Evolutionary conservation across 2,797 vertebrate genomes (phyloP), one percentile per base, ranked within the genome.

Genomic region (Spheniscus humboldti): DNA sequence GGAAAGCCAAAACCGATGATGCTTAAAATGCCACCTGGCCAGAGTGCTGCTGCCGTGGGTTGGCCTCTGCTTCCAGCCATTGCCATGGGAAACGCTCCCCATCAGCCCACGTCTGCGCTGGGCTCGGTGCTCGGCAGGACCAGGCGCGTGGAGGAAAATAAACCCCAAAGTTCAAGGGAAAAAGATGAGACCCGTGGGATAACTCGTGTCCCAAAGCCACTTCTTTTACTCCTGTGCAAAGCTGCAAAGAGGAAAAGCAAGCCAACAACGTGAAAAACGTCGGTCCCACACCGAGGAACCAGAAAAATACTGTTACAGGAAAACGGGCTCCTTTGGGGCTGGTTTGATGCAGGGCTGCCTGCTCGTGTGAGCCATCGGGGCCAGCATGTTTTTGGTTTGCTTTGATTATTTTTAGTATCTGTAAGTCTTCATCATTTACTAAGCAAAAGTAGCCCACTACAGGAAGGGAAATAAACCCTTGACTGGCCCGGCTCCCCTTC

Each of bases 241-340:
- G 18, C 43, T 35, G 39, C 11, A 3, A 62, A 74, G 53, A 48
- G 43, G 16, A 55, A 39, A 31, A 37, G 43, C 17, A 13, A 88
- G 15, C 6, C 20, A 25, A 41, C 33, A 19, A 3, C 0, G 4
- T 13, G 41, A 50, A 72, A 80, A 66, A 22, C 68, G 47, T 56
- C 7, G 0, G 19, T 35, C 7, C 33, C 4, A 1, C 20, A 17
- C 0, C 3, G 7, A 47, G n/a, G 37, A 48, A n/a, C 13, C 25
- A 31, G 71, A 11, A 75, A 68, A 63, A 30, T 10, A 9, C 9
- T 13, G n/a, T 30, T 30, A 10, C 43, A 63, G 73, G 48, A 50
- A 27, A 88, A 35, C 0, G 0, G 53, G 48, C n/a, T 89, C 48
- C 39, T 66, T 13, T 23, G 45, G 64, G 80, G 12, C 60, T 55